These are phyloP conservation scores for Habropoda laboriosa DNA, from an alignment of 1,140 invertebrate species.

Conservation along the genomic window DNA sequence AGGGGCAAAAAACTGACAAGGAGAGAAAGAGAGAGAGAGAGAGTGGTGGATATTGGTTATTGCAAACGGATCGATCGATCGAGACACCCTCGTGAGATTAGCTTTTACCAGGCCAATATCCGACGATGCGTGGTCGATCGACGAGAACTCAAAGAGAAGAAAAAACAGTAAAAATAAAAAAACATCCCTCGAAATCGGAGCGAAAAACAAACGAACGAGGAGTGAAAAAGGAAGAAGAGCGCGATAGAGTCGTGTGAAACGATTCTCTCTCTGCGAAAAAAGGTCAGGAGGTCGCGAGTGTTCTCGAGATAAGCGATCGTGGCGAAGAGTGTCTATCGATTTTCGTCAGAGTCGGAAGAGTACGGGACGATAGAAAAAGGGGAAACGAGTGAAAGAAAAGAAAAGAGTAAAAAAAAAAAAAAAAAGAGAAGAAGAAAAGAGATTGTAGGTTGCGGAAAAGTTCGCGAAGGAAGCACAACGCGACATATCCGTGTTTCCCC, in stretches of 20 bases:
- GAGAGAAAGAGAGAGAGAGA: too few species aligned
- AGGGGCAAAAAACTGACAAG: constrained; percentile 36
- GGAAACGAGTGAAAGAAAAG: not conserved
- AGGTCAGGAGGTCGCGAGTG: constrained; percentile 38
- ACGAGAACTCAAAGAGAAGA: not conserved
- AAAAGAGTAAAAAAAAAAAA: not conserved
- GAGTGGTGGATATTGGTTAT: not conserved
- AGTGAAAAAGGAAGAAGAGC: too few species aligned
- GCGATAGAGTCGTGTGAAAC: not conserved
- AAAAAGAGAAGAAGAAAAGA: not conserved
- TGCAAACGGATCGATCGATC: not conserved
- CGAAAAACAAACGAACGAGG: not conserved
- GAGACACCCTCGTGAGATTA: not conserved
- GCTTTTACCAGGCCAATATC: not conserved
- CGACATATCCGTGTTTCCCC: not conserved
- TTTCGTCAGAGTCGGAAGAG: not conserved
- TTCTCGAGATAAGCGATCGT: constrained; percentile 40
- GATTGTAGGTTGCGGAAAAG: not conserved
- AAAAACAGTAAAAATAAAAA: not conserved
- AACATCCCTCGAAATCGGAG: not conserved
- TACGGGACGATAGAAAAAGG: not conserved
- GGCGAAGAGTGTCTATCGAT: constrained; percentile 35
- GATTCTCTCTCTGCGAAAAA: constrained; percentile 13
- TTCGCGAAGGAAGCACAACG: not conserved
- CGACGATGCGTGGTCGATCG: not conserved